Percentiles rank a stretch among this genome's conserved stretches.
Conservation (phyloP, 2,113 vertebrate species). For the Hypanus sabinus region DNA sequence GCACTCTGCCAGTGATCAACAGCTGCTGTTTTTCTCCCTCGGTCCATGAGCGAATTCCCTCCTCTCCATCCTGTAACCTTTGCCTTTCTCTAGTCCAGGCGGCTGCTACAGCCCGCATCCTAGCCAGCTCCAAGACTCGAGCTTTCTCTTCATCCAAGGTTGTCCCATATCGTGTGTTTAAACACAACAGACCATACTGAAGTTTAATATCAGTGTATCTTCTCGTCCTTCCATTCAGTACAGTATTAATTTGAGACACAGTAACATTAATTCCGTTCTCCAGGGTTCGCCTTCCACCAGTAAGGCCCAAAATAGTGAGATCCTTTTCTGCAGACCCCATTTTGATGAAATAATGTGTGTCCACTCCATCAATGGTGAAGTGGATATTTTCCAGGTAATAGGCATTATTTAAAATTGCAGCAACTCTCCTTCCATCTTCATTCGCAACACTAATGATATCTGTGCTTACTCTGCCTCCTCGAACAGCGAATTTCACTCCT, state of each 20-base stretch:
- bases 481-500: slow-evolving; percentile 86
- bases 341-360: slow-evolving; percentile 93
- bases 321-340: slow-evolving; percentile 76
- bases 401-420: slow-evolving; percentile 79
- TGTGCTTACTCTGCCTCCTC: slow-evolving; percentile 75
- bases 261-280: slow-evolving; percentile 94
- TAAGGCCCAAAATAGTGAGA: slow-evolving; percentile 85
- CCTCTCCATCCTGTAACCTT: slow-evolving; percentile 88
- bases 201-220: slow-evolving; percentile 92
- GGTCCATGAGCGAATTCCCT: slow-evolving; percentile 85
- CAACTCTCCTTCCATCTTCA: slow-evolving; percentile 82
- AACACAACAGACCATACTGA: slow-evolving; percentile 68
- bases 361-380: slow-evolving; percentile 78
- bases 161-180: slow-evolving; percentile 89
- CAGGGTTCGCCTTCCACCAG: slow-evolving; percentile 78
- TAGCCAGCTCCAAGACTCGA: slow-evolving; percentile 80
- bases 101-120: slow-evolving; percentile 73
- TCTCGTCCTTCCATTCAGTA: slow-evolving; percentile 83
- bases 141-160: slow-evolving; percentile 83
- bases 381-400: slow-evolving; percentile 85
- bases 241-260: slow-evolving; percentile 87
- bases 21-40: slow-evolving; percentile 91
- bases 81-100: slow-evolving; percentile 86
- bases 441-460: slow-evolving; percentile 93
- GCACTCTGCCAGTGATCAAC: slow-evolving; percentile 77